phyloP scores from a whole-genome alignment of 2,113 vertebrate species.

The Tachuris rubrigastra region DNA sequence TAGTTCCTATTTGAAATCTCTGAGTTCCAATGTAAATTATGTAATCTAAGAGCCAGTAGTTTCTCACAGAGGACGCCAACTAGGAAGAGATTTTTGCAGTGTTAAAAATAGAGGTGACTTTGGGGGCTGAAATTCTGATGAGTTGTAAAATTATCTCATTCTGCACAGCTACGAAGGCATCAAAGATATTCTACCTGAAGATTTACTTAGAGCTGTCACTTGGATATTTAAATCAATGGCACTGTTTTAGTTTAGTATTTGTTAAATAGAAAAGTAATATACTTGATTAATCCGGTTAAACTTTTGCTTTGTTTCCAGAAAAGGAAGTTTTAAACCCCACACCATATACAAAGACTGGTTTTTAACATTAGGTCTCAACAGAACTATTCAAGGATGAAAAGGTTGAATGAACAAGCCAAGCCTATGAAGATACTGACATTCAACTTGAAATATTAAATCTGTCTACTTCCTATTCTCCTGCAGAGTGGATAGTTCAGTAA shows the following conservation, averaged over 20 bases:
- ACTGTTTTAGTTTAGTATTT: background rate
- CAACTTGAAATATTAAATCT: background rate
- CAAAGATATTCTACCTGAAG: fast-evolving
- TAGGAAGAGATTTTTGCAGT: background rate
- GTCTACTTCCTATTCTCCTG: background rate
- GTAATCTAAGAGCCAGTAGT: background rate
- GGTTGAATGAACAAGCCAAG: background rate
- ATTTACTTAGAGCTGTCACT: background rate
- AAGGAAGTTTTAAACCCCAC: background rate
- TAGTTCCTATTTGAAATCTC: background rate
- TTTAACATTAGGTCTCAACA: background rate
- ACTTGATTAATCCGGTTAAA: background rate
- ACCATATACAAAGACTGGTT: background rate
- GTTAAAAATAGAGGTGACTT: background rate
- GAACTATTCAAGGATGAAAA: background rate
- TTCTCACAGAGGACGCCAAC: background rate
- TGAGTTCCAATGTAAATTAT: background rate
- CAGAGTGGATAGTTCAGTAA: background rate
- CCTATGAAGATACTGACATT: background rate
- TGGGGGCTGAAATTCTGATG: background rate
- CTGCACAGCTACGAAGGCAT: background rate
- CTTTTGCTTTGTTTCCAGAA: background rate
- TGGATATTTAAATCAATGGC: background rate
- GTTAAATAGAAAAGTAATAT: background rate
- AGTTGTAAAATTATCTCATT: background rate